Evolutionary conservation across 1,140 invertebrate genomes (phyloP).

Genomic region (Apis cerana): DNA sequence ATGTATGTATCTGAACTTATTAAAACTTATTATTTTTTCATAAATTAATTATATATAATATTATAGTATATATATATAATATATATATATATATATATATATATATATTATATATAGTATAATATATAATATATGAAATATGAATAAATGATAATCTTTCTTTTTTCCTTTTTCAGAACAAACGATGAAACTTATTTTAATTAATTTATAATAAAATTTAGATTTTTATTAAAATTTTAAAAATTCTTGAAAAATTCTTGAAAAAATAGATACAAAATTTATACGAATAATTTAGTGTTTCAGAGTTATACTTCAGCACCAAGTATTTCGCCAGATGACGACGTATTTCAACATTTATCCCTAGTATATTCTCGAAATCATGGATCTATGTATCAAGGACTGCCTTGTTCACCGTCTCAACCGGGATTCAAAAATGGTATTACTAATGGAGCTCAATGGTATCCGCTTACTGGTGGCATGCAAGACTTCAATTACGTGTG

Average conservation of each 20-base stretch:
- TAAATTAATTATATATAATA: too few species aligned
- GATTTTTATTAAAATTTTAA: too few species aligned
- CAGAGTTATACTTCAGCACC: slow-evolving; percentile 88
- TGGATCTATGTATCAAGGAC: slow-evolving; percentile 91
- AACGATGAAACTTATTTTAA: too few species aligned
- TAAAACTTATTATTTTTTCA: too few species aligned
- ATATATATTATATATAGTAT: too few species aligned
- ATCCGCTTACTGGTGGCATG: slow-evolving; percentile 93
- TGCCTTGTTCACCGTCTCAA: slow-evolving; percentile 89
- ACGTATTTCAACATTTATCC: slow-evolving; percentile 95
- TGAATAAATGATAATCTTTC: too few species aligned
- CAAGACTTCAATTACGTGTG: slow-evolving; percentile 99
- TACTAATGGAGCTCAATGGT: slow-evolving; percentile 96
- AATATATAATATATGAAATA: too few species aligned
- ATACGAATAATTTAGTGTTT: slow-evolving; percentile 84
- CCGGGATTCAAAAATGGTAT: slow-evolving; percentile 92
- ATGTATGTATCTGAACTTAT: too few species aligned
- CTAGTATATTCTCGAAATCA: slow-evolving; percentile 94
- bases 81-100: too few species aligned
- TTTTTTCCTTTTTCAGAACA: too few species aligned
- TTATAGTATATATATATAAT: too few species aligned
- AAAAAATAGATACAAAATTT: neutral
- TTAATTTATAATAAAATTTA: neutral
- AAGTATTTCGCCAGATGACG: slow-evolving; percentile 95
- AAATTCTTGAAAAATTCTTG: neutral